Base-by-base conservation (phyloP, 1,140 invertebrate species). In the Archivesica marissinica region DNA sequence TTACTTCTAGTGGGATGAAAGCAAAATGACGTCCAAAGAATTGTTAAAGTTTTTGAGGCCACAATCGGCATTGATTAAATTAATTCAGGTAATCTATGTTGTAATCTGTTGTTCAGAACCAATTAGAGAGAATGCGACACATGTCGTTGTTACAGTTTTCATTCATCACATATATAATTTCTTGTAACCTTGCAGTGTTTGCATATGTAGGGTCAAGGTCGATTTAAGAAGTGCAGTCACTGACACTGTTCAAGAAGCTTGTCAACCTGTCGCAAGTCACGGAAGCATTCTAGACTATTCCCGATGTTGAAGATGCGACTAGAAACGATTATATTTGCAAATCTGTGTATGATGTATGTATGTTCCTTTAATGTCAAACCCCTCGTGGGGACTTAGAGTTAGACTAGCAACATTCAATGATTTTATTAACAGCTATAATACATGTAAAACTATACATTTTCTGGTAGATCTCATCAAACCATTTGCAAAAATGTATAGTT, bases 41-140 rank as follows among this genome's bases (percentile, higher is more conserved):
- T 54, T 70, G 76, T 76, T 74, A 54, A 85, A 56, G 54, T 41
- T 52, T 84, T 75, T 64, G 66, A 76, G 64, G 56, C 86, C 72
- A 25, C 39, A 70, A 33, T 70, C 66, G 59, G 52, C 86, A 33
- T 77, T 74, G 17, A 28, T 68, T 17, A 68, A 84, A 25, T 44
- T 70, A 11, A 47, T 77, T 28, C 81, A 74, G 66, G 85, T 72
- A 64, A 6, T 54, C 33, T 56, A 61, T 38, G 23, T 50, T 61
- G 54, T 4, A 47, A 41, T 11, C 20, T 68, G 15, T 30, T 44
- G 6, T 7, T 41, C 9, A 11, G 25, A 25, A 1, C n/a, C 28
- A 20, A 56, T 20, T 38, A 17, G 33, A 66, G 39, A 6, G 17
- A 38, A 13, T 20, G 30, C 17, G 4, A n/a, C 23, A 11, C 6